Percentiles rank a stretch among this genome's conserved stretches.
Conservation (phyloP, 2,113 vertebrate species). For the Dromas ardeola region DNA sequence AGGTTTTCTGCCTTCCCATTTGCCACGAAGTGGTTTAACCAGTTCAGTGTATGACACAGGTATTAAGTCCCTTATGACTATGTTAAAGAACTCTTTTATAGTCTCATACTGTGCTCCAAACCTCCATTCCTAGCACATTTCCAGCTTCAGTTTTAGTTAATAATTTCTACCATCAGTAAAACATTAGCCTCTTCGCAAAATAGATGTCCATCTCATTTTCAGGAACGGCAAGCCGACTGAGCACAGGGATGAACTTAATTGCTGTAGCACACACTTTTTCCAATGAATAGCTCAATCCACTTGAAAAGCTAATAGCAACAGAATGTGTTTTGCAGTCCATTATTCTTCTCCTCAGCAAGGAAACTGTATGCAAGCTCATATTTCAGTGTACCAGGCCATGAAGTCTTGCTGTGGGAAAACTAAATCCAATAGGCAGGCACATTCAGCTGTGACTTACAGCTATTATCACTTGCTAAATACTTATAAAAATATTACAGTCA, state of each 20-base stretch:
- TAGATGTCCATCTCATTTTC: slow-evolving; percentile 1
- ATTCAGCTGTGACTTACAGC: slow-evolving; percentile 49
- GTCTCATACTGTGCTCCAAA: background rate
- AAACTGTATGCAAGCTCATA: slow-evolving; percentile 34
- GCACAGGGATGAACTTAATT: slow-evolving; percentile 48
- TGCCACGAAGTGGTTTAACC: background rate
- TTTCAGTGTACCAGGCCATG: slow-evolving; percentile 32
- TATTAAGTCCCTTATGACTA: background rate
- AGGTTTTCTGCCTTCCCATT: background rate
- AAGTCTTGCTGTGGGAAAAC: slow-evolving; percentile 62
- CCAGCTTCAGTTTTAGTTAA: slow-evolving; percentile 18
- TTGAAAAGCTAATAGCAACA: slow-evolving; percentile 61
- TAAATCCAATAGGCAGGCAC: slow-evolving; percentile 48
- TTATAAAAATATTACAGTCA: slow-evolving; percentile 23
- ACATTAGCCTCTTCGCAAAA: background rate
- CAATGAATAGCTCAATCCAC: slow-evolving; percentile 58
- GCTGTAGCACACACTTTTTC: slow-evolving; percentile 2
- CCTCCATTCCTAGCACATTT: background rate
- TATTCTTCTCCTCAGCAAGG: slow-evolving; percentile 63
- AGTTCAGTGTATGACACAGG: background rate
- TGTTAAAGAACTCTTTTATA: background rate
- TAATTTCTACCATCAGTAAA: slow-evolving; percentile 34
- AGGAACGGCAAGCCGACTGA: slow-evolving; percentile 21
- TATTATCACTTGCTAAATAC: slow-evolving; percentile 50
- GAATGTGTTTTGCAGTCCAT: slow-evolving; percentile 51